Percentiles rank a stretch among this genome's conserved stretches.
phyloP scores from a whole-genome alignment of 2,113 vertebrate genomes.

The Dendrocopos noguchii region DNA sequence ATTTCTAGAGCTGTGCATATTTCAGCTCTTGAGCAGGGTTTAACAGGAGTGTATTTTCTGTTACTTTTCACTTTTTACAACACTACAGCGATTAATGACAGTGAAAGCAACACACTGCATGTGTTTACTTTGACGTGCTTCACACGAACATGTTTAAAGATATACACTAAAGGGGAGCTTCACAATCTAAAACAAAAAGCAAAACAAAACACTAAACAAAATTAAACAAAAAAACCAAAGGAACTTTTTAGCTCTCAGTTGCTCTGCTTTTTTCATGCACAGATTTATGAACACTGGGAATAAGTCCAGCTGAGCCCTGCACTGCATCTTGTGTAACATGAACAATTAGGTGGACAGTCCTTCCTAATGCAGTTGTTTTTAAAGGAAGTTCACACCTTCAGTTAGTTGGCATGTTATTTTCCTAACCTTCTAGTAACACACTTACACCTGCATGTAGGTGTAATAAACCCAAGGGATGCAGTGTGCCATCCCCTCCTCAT shows the following conservation, averaged over 20 bases:
- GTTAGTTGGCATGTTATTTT: neutral
- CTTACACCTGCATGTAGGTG: neutral
- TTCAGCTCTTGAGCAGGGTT: slow-evolving; percentile 59
- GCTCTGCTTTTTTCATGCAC: slow-evolving; percentile 19
- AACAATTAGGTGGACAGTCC: neutral
- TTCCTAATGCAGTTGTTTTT: neutral
- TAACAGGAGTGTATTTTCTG: slow-evolving; percentile 49
- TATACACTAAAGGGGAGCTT: slow-evolving; percentile 48
- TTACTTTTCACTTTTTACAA: slow-evolving; percentile 55
- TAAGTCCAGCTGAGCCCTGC: slow-evolving; percentile 18
- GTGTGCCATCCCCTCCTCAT: neutral
- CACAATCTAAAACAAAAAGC: slow-evolving; percentile 58
- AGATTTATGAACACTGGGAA: slow-evolving; percentile 56
- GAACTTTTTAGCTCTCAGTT: slow-evolving; percentile 26
- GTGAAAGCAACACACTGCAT: slow-evolving; percentile 49
- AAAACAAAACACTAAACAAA: slow-evolving; percentile 25
- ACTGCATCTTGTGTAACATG: neutral
- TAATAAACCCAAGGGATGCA: neutral
- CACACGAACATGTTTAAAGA: slow-evolving; percentile 60
- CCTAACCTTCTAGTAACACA: neutral
- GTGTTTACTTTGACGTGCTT: slow-evolving; percentile 65
- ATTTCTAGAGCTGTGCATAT: slow-evolving; percentile 48
- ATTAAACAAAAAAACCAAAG: neutral
- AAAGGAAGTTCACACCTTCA: slow-evolving; percentile 5
- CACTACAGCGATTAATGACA: slow-evolving; percentile 60